Base-by-base conservation (phyloP, 2,888 invertebrate species). In the Seira sanloemensis region DNA sequence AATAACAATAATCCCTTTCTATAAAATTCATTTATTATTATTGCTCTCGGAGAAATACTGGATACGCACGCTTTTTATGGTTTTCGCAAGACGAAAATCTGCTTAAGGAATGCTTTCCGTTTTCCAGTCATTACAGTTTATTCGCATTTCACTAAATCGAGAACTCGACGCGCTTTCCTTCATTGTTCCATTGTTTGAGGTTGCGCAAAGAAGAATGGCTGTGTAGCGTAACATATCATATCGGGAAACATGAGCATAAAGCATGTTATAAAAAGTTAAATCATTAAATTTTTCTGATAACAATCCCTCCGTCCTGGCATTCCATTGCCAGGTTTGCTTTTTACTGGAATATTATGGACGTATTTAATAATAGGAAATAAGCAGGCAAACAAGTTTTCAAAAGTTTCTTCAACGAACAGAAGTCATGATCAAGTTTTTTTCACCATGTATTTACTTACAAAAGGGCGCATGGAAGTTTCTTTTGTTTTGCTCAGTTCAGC, bases 211-310 rank as follows among this genome's bases (percentile, higher is more conserved):
- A 37, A 37, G 12, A 37, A 37, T 37, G 24, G 72, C 72, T 16
- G 12, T 46, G 46, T 16, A 46, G 46, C 46, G n/a, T n/a, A 9
- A 12, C 66, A 19, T 19, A 76, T 76, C 65, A 71, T 81, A 81
- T 76, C 81, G 69, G 24, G 26, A 19, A 81, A 86, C 86, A 87
- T 84, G 85, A 78, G 50, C 84, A 84, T 84, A 84, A 87, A 84
- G 81, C 85, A 76, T 87, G 85, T 87, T 84, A 71, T 81, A 85
- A 67, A 58, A 80, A 76, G 74, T 81, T 75, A 81, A 81, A 81
- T 81, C 81, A 76, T 75, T 81, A 75, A 81, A 58, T 71, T 76
- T 81, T 66, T 27, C 75, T 69, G 81, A 76, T 76, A 81, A 81
- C 62, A 21, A 75, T 21, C n/a, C n/a, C n/a, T n/a, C 67, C 24